A percentile compares a stretch with the other conserved stretches of the same genome.
Conservation (phyloP, 2,797 vertebrate genomes). For the Phoebastria nigripes region DNA sequence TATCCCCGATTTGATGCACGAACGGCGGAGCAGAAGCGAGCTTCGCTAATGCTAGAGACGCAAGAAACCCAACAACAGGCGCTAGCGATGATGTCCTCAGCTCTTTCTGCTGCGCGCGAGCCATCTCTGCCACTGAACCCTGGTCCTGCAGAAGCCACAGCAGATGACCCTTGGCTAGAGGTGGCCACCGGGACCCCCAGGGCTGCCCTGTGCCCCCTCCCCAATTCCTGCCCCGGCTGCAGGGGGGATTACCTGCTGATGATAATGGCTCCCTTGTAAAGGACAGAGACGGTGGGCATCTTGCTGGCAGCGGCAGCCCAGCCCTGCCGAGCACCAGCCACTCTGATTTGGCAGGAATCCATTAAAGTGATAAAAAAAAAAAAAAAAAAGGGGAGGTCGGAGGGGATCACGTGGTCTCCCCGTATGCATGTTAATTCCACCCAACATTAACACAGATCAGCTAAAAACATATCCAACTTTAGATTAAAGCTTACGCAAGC, state of each 20-base stretch:
- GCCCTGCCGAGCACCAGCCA: neutral
- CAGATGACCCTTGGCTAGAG: neutral
- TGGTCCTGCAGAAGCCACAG: neutral
- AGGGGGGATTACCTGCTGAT: slow-evolving; percentile 86
- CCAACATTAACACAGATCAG: slow-evolving; percentile 64
- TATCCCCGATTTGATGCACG: accelerated
- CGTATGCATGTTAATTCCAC: slow-evolving; percentile 70
- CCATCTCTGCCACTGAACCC: neutral
- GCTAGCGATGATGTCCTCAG: accelerated
- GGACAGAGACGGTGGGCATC: slow-evolving; percentile 87
- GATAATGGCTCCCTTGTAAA: slow-evolving; percentile 89
- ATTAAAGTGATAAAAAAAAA: neutral
- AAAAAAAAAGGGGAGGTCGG: neutral
- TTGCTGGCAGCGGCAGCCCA: slow-evolving; percentile 25
- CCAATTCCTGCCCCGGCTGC: accelerated
- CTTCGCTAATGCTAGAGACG: accelerated
- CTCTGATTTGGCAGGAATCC: slow-evolving; percentile 2
- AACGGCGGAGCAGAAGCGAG: accelerated
- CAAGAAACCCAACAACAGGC: neutral
- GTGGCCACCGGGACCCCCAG: neutral
- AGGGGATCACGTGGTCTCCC: slow-evolving; percentile 48
- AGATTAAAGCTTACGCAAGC: slow-evolving; percentile 75
- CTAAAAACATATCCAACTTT: slow-evolving; percentile 74
- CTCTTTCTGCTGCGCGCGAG: accelerated
- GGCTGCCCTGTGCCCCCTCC: neutral